Conservation (phyloP, 2,888 invertebrate genomes). For the Dorcus hopei region DNA sequence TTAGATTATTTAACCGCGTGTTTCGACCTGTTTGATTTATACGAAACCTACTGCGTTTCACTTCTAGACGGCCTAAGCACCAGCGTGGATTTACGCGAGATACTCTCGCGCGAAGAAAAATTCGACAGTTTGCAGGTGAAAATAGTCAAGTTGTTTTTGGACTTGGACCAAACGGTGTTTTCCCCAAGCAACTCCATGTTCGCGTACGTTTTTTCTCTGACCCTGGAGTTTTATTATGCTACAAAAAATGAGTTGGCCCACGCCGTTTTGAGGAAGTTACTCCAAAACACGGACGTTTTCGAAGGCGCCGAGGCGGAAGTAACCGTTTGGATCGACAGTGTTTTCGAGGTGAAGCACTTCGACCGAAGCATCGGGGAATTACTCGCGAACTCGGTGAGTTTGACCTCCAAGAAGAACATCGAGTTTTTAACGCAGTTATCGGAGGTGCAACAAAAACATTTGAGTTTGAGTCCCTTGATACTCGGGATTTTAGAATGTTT, state of each 20-base stretch:
- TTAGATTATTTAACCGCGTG: conserved; percentile 41
- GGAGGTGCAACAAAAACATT: conserved; percentile 13
- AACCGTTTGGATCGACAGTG: conserved; percentile 18
- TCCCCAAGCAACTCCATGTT: conserved; percentile 34
- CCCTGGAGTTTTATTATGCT: conserved; percentile 50
- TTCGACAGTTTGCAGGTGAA: conserved; percentile 41
- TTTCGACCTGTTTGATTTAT: conserved; percentile 57
- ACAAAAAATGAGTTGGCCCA: conserved; percentile 36
- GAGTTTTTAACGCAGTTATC: conserved; percentile 13
- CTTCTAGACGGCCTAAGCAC: conserved; percentile 46
- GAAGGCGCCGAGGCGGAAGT: conserved; percentile 1
- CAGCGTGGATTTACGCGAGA: conserved; percentile 5
- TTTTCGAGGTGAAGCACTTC: conserved; percentile 7
- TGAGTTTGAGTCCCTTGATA: conserved; percentile 40
- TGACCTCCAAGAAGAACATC: conserved; percentile 16
- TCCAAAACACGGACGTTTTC: conserved; percentile 14
- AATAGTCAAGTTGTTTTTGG: conserved; percentile 47
- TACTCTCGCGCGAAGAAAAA: conserved; percentile 1
- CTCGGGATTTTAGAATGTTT: conserved; percentile 46
- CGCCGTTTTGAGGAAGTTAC: neutral
- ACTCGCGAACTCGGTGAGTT: conserved; percentile 5
- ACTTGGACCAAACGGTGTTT: conserved; percentile 43
- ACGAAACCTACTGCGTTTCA: conserved; percentile 54
- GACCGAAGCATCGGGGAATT: conserved; percentile 3
- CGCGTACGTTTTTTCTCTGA: conserved; percentile 26